A percentile compares a stretch with the other conserved stretches of the same genome.
These are phyloP conservation scores for Ichneumoninae sp. DNA, from an alignment of 2,888 invertebrate genomes.

Conservation along the genomic window DNA sequence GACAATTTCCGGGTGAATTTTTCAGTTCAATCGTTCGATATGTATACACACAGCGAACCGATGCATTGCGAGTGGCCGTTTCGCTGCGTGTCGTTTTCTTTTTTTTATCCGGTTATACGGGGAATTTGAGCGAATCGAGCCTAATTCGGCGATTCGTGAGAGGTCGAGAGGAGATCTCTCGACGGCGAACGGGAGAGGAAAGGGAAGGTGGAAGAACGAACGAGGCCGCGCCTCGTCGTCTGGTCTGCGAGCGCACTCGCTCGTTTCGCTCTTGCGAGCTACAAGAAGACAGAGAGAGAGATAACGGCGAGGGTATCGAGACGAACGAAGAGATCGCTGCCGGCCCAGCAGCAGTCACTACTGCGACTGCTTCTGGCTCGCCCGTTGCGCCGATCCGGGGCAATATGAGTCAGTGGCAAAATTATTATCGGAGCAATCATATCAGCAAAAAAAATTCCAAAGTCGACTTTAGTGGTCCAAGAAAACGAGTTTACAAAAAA, in stretches of 20 bases:
- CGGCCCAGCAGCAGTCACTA: constrained; percentile 3
- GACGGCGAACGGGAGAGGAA: not conserved
- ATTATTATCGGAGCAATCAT: not conserved
- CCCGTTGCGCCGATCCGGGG: not conserved
- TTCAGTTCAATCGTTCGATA: not conserved
- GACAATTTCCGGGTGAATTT: not conserved
- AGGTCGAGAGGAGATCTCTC: not conserved
- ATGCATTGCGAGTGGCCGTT: not conserved
- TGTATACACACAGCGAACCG: not conserved
- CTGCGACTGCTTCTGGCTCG: constrained; percentile 20
- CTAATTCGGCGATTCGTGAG: constrained; percentile 10
- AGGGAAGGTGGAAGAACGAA: constrained; percentile 48
- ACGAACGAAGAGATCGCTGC: constrained; percentile 55
- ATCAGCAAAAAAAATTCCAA: not conserved
- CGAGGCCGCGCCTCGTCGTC: constrained; percentile 65
- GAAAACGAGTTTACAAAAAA: too few species aligned
- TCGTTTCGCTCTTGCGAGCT: constrained; percentile 51
- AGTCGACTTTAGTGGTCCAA: not conserved
- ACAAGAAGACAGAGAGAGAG: not conserved
- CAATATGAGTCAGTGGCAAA: not conserved
- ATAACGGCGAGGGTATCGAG: constrained; percentile 25
- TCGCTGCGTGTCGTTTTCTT: not conserved
- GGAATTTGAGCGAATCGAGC: constrained; percentile 14
- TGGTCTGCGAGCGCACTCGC: constrained; percentile 56
- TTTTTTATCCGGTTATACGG: constrained; percentile 1